Evolutionary conservation across 1,140 invertebrate species (phyloP).

Genomic region (Cataglyphis hispanica): DNA sequence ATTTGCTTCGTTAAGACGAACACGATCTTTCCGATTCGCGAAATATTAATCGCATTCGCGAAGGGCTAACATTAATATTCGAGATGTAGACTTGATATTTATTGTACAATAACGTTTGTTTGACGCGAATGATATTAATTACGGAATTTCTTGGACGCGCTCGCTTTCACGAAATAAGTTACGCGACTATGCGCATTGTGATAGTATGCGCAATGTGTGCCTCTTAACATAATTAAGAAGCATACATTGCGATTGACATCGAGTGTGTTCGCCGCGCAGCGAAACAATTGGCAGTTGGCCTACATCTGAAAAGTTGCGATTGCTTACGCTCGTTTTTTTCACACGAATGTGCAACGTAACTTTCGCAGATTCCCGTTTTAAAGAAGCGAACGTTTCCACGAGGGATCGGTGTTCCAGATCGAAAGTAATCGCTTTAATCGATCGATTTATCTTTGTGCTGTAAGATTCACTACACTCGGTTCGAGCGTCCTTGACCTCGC

Average conservation of each 20-base stretch:
- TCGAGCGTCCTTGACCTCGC: slow-evolving; percentile 38
- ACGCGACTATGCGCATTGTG: neutral
- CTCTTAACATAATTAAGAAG: slow-evolving; percentile 57
- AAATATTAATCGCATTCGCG: slow-evolving; percentile 6
- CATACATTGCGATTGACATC: slow-evolving; percentile 44
- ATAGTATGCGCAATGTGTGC: no score
- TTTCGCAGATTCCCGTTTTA: neutral
- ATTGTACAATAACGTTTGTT: neutral
- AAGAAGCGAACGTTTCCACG: neutral
- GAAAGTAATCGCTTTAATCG: neutral
- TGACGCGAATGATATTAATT: neutral
- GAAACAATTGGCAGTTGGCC: slow-evolving; percentile 78
- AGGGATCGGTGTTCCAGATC: slow-evolving; percentile 20
- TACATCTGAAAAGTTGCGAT: slow-evolving; percentile 72
- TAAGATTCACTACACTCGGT: neutral
- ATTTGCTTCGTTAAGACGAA: slow-evolving; percentile 36
- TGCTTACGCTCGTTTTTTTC: slow-evolving; percentile 39
- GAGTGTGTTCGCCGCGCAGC: slow-evolving; percentile 60
- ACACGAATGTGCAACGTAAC: neutral
- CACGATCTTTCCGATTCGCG: slow-evolving; percentile 27
- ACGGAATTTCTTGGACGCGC: neutral
- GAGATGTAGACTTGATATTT: neutral
- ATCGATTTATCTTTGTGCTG: slow-evolving; percentile 20
- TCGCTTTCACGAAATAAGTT: neutral
- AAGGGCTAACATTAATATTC: neutral